Evolutionary conservation across 2,888 invertebrate genomes (phyloP), one percentile per base, ranked within the genome.

Genomic region (Cacoxenus indagator): DNA sequence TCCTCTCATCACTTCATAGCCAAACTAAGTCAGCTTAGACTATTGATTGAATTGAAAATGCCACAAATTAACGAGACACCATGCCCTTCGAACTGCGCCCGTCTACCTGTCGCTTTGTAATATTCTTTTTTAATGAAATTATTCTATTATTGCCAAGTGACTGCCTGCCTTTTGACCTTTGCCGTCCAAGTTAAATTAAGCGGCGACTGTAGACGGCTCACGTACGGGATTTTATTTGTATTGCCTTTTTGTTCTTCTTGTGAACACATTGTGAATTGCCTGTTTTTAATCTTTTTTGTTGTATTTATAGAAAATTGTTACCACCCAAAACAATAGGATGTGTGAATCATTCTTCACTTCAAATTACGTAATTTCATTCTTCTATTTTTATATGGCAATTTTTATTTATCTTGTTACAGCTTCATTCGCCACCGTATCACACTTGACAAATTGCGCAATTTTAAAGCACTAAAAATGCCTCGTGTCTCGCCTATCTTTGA

Each of bases 391-490:
- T 51, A 2, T 31, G 19, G 9, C 9, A 8, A 51, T 54, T 54
- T 65, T 22, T 43, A 4, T 61, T 43, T 2, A 29, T 64, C 26
- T 51, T 6, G 19, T 51, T 22, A 51, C 51, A 51, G 51, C 51
- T 51, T 22, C 6, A 51, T 64, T 29, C 29, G 4, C 29, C 26
- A 26, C 22, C 24, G 45, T 26, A 45, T 62, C n/a, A 22, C 43
- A 45, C 43, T 62, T 62, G 61, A 62, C 24, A 26, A 62, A 62
- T 62, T 26, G 24, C 45, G 61, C 45, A 62, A 62, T 43, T 62
- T 62, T 45, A 62, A 62, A 62, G 45, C 61, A 62, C 61, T 62
- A 62, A 62, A 61, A 62, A 43, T 62, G 61, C 45, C n/a, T 24
- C 43, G 19, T 45, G 29, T 62, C n/a, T 24, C 43, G 19, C 24